Base-by-base conservation (phyloP, 2,797 vertebrate species). In the Phataginus tricuspis region DNA sequence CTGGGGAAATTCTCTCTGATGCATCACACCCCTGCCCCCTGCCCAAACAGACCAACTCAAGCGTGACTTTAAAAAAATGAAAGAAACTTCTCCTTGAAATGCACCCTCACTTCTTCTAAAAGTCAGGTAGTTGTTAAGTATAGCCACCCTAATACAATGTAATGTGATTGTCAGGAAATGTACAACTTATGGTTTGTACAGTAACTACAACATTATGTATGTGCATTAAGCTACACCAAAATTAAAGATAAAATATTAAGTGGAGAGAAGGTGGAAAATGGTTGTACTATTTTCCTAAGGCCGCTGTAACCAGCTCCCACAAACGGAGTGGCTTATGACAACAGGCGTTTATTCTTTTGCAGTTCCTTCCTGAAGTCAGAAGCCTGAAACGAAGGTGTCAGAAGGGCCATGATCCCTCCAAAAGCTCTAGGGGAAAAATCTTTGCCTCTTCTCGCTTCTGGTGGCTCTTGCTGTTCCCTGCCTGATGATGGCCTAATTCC, bases 1-100 rank as follows among this genome's bases (percentile, higher is more conserved):
- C 2, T 55, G 71, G 95, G 74, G 85, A 94, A 90, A 92, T 77
- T 92, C 53, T 92, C 95, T 94, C 34, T 25, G 53, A 45, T 49
- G 51, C 96, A 93, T 61, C 27, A 45, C 39, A 87, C 21, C 87
- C 14, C 29, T 42, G 59, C 3, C 27, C 19, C 25, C 25, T 27
- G 19, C 37, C 34, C 12, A 45, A 11, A 45, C 45, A 45, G 11
- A 45, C 10, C 34, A 71, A 31, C 15, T 21, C 77, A 5, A 74
- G n/a, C 2, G 13, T 3, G 45, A 34, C n/a, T 77, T 75, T 10
- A 90, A 89, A 49, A 55, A 83, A 45, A 25, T 49, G 37, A 86
- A 27, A 82, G 78, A 74, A 18, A 49, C 8, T 75, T 91, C 39
- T 91, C 71, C 23, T n/a, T 72, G 34, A 94, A 87, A 90, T 61